phyloP scores from a whole-genome alignment of 2,888 invertebrate species.

The Melieria crassipennis region DNA sequence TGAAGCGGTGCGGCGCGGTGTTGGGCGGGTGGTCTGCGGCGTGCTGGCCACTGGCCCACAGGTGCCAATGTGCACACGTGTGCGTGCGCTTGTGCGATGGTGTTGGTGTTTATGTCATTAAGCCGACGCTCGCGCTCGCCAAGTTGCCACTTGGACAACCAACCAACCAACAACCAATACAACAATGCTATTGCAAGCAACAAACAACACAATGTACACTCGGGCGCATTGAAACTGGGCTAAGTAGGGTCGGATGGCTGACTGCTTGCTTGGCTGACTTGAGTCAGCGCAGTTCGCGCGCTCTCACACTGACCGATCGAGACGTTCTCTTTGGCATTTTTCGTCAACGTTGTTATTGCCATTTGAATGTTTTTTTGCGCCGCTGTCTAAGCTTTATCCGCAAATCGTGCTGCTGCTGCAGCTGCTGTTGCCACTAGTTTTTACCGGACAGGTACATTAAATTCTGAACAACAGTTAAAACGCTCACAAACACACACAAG shows the following conservation, averaged over 20 bases:
- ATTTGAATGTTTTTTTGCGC: conserved; percentile 1
- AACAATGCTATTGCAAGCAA: background rate
- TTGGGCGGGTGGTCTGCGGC: background rate
- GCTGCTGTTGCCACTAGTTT: background rate
- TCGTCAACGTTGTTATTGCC: conserved; percentile 28
- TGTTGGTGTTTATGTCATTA: background rate
- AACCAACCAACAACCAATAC: background rate
- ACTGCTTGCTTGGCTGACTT: conserved; percentile 11
- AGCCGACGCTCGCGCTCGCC: background rate
- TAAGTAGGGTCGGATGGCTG: conserved; percentile 56
- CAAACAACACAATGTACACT: background rate
- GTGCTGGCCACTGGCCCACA: background rate
- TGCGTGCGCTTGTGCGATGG: background rate
- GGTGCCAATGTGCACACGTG: background rate
- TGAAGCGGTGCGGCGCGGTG: conserved; percentile 1
- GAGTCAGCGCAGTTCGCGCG: too few species aligned
- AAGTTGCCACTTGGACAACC: background rate
- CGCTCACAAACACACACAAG: conserved; percentile 2
- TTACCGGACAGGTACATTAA: conserved; percentile 7
- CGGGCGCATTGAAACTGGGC: conserved; percentile 48
- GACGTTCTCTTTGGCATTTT: conserved; percentile 8
- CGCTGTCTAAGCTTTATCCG: conserved; percentile 8
- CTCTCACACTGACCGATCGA: too few species aligned
- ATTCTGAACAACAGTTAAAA: conserved; percentile 32
- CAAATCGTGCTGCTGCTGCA: conserved; percentile 8